A percentile compares a stretch with the other conserved stretches of the same genome.
These are phyloP conservation scores for Cynoglossus semilaevis DNA, from an alignment of 2,113 vertebrate species.

Conservation along the genomic window DNA sequence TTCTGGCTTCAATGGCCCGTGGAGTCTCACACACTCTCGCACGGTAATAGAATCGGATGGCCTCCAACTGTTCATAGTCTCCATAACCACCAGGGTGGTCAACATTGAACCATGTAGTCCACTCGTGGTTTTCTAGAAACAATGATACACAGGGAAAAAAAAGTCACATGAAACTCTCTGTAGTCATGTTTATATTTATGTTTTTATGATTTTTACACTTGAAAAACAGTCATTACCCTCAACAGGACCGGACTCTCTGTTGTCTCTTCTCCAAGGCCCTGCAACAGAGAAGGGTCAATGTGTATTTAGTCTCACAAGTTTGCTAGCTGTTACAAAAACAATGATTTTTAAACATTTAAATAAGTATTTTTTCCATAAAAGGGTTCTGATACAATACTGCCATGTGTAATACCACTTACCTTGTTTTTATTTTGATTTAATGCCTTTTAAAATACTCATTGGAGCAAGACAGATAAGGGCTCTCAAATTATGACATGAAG, in stretches of 20 bases:
- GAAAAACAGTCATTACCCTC: neutral
- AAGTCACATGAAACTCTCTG: neutral
- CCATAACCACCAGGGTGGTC: constrained; percentile 87
- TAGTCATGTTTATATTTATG: too few species aligned
- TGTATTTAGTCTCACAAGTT: too few species aligned
- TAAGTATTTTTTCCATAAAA: too few species aligned
- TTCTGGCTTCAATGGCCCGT: constrained; percentile 81
- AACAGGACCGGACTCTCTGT: constrained; percentile 31
- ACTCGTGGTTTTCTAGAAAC: constrained; percentile 76
- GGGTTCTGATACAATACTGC: too few species aligned
- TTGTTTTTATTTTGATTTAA: too few species aligned
- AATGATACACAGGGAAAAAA: neutral
- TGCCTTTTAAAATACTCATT: too few species aligned
- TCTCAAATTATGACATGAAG: too few species aligned
- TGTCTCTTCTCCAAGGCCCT: constrained; percentile 58
- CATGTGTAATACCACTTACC: too few species aligned
- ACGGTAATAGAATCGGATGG: constrained; percentile 86
- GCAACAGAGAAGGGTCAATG: constrained; percentile 14
- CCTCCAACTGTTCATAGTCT: constrained; percentile 86
- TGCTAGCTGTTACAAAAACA: too few species aligned
- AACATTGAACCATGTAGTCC: constrained; percentile 90
- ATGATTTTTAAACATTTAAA: too few species aligned
- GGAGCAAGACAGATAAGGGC: too few species aligned
- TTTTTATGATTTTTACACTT: too few species aligned
- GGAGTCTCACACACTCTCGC: constrained; percentile 79